Evolutionary conservation across 64 coral and sea anemone genomes (phyloP), one percentile per base, ranked within the genome.

Genomic region (Stylophora pistillata): DNA sequence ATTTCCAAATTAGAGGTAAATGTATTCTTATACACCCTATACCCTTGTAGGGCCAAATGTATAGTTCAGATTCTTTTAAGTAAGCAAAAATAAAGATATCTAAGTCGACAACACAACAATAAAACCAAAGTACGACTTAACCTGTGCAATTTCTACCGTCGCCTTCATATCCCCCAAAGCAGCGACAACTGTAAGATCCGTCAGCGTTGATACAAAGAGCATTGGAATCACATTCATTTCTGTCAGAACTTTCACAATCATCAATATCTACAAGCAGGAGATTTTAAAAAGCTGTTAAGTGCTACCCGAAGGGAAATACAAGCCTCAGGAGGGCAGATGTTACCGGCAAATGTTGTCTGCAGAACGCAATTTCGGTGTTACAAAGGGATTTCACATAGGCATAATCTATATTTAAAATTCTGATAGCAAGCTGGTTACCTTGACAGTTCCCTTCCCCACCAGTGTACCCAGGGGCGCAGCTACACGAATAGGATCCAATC

Each of bases 361-460:
- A n/a, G n/a, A n/a, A n/a, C n/a, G n/a, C n/a, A n/a, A n/a, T n/a
- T n/a, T n/a, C n/a, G n/a, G n/a, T n/a, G n/a, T n/a, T n/a, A n/a
- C n/a, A n/a, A n/a, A n/a, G n/a, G n/a, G n/a, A n/a, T n/a, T n/a
- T n/a, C n/a, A n/a, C n/a, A n/a, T n/a, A n/a, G n/a, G n/a, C n/a
- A n/a, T n/a, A n/a, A n/a, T n/a, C n/a, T n/a, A n/a, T n/a, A n/a
- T n/a, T n/a, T n/a, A n/a, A n/a, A n/a, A n/a, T n/a, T n/a, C n/a
- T n/a, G n/a, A n/a, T n/a, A n/a, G n/a, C n/a, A n/a, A n/a, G n/a
- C n/a, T n/a, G n/a, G n/a, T n/a, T n/a, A n/a, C n/a, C n/a, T n/a
- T n/a, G n/a, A n/a, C n/a, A n/a, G n/a, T 52, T 83, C 26, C 79
- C 79, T 68, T 30, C 31, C 31, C 63, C 79, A 47, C 79, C 79